phyloP scores from a whole-genome alignment of 1,140 invertebrate genomes.

The Wiebesia pumilae region DNA sequence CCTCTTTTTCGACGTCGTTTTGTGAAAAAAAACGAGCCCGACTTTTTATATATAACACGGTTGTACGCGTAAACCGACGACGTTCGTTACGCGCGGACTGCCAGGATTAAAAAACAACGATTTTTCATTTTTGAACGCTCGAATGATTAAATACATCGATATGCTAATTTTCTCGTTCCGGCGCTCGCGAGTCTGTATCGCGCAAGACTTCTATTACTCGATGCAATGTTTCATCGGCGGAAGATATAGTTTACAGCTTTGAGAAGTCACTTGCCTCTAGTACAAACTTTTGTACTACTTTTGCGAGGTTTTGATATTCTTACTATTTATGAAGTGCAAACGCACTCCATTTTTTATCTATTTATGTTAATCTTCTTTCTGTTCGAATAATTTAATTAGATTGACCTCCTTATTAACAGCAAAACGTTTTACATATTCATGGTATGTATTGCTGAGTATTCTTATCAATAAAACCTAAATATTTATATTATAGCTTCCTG shows the following conservation, averaged over 20 bases:
- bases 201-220: neutral
- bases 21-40: neutral
- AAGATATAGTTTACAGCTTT: neutral
- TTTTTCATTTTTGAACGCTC: neutral
- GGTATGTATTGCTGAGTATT: neutral
- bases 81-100: neutral
- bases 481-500: neutral
- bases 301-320: slow-evolving; percentile 4
- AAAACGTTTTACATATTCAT: neutral
- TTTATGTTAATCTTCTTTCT: neutral
- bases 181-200: neutral
- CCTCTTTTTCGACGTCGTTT: neutral
- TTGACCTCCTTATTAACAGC: neutral
- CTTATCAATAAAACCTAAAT: slow-evolving; percentile 4
- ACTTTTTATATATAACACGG: neutral
- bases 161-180: slow-evolving; percentile 25
- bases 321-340: slow-evolving; percentile 9
- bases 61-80: neutral
- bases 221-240: neutral
- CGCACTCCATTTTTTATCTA: neutral
- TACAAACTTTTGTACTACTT: slow-evolving; percentile 8
- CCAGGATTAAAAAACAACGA: neutral
- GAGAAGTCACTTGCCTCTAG: neutral
- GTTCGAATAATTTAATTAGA: slow-evolving; percentile 3
- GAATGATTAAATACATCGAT: slow-evolving; percentile 16